Evolutionary conservation across 2,113 vertebrate genomes (phyloP), one percentile per base, ranked within the genome.

Genomic region (Lepus timidus): DNA sequence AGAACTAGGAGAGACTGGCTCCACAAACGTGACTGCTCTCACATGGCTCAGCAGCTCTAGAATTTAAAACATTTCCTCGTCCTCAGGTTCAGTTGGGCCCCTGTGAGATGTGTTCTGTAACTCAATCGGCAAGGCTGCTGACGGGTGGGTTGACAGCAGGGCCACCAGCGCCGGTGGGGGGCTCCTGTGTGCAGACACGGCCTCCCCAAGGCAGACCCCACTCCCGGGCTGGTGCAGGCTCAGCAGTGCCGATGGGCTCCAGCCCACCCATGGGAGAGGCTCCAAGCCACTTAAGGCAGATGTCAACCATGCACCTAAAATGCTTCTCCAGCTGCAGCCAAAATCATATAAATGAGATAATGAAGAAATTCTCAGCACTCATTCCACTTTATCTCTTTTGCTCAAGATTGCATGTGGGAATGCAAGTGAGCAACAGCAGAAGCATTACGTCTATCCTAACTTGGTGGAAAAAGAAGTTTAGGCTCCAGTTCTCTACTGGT

Each of bases 61-160:
- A 98, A 98, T 98, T 90, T 97, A 96, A 98, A 98, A 98, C 97
- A 98, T 98, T 98, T 98, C 96, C 98, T 98, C 95, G 93, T 97
- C 97, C 96, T 98, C 27, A n/a, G 97, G 97, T 98, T 98, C 98
- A 98, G 98, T 96, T 87, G 91, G 96, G 97, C 96, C 96, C 96
- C 90, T 31, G 13, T 95, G 97, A 97, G 96, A 97, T 94, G 96
- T 94, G 93, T 95, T 97, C 97, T 98, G 98, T 93, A 98, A 98
- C 95, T 96, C 87, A 97, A 98, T 98, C 98, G 85, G 83, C 88
- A 85, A 88, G 86, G 90, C 70, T 83, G 95, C 90, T 92, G 78
- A 93, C 61, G 95, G 88, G 94, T 64, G 93, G n/a, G 85, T 9
- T 67, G 36, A 94, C 3, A 90, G 79, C 36, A 33, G 20, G 74